These are phyloP conservation scores for Bubalus kerabau DNA, from an alignment of 2,113 vertebrate species.

Conservation along the genomic window DNA sequence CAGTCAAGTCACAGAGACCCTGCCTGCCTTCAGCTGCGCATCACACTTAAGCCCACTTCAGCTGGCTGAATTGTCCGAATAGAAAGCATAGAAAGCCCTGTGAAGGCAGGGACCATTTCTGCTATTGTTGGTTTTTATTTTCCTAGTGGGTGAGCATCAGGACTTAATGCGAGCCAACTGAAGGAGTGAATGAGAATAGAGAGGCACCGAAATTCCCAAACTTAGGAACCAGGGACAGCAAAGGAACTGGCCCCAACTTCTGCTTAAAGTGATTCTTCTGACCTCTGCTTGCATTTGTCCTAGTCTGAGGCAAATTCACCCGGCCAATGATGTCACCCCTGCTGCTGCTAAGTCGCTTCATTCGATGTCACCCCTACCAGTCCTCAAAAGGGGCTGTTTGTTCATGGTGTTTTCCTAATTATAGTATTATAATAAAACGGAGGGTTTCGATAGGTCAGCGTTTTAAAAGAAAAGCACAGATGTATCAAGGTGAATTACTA, in stretches of 20 bases:
- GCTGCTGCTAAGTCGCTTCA: too few relatives aligned
- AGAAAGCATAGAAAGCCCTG: not conserved
- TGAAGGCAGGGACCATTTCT: not conserved
- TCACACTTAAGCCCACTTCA: not conserved
- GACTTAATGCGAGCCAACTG: fast-evolving
- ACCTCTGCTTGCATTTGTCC: not conserved
- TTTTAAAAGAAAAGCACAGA: not conserved
- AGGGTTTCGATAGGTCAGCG: not conserved
- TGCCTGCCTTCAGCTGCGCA: not conserved
- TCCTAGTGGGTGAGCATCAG: not conserved
- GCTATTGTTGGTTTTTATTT: not conserved
- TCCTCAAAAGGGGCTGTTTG: not conserved
- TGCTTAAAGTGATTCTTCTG: not conserved
- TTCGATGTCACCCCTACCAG: not conserved
- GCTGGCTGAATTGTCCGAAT: not conserved
- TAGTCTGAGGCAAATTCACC: not conserved
- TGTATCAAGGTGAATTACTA: not conserved
- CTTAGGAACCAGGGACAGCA: not conserved
- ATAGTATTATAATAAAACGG: not conserved
- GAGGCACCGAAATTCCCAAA: not conserved
- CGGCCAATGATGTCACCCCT: not conserved
- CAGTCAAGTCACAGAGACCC: not conserved
- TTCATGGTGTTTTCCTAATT: not conserved
- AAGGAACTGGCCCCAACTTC: not conserved
- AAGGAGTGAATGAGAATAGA: not conserved